Percentiles rank a stretch among this genome's conserved stretches.
Conservation (phyloP, 2,888 invertebrate genomes). For the Bhutanitis thaidina region DNA sequence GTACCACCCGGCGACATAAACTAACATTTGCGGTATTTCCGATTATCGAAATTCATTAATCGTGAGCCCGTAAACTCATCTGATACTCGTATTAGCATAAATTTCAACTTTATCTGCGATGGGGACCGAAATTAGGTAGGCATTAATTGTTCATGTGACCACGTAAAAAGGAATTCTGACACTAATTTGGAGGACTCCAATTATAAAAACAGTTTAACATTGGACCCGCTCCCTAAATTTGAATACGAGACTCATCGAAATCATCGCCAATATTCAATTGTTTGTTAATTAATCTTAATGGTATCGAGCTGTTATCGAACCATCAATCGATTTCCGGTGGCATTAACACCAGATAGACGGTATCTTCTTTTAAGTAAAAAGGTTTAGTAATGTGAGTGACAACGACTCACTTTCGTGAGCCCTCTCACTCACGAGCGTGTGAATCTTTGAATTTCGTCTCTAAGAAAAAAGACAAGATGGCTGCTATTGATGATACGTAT, state of each 20-base stretch:
- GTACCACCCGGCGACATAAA: slow-evolving; percentile 47
- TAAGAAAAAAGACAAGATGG: slow-evolving; percentile 37
- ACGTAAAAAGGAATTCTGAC: slow-evolving; percentile 21
- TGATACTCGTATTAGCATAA: slow-evolving; percentile 60
- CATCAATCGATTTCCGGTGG: slow-evolving; percentile 44
- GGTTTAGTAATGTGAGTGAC: slow-evolving; percentile 40
- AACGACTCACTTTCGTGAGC: slow-evolving; percentile 52
- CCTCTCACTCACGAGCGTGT: slow-evolving; percentile 62
- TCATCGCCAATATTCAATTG: slow-evolving; percentile 15
- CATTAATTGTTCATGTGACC: slow-evolving; percentile 54
- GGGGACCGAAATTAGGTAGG: slow-evolving; percentile 54
- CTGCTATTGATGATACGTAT: too few relatives aligned
- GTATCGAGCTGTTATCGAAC: slow-evolving; percentile 39
- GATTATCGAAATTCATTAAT: slow-evolving; percentile 62
- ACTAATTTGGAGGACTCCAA: slow-evolving; percentile 15
- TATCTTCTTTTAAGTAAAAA: slow-evolving; percentile 37
- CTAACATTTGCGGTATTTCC: slow-evolving; percentile 66
- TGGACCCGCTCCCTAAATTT: not conserved
- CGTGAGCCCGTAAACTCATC: slow-evolving; percentile 42
- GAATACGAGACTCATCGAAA: slow-evolving; percentile 6
- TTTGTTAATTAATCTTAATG: slow-evolving; percentile 13
- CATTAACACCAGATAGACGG: slow-evolving; percentile 47
- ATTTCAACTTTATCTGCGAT: slow-evolving; percentile 60
- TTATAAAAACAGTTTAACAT: slow-evolving; percentile 22
- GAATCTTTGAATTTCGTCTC: slow-evolving; percentile 42